Conservation (phyloP, 2,888 invertebrate species). For the Abscondita cerata region DNA sequence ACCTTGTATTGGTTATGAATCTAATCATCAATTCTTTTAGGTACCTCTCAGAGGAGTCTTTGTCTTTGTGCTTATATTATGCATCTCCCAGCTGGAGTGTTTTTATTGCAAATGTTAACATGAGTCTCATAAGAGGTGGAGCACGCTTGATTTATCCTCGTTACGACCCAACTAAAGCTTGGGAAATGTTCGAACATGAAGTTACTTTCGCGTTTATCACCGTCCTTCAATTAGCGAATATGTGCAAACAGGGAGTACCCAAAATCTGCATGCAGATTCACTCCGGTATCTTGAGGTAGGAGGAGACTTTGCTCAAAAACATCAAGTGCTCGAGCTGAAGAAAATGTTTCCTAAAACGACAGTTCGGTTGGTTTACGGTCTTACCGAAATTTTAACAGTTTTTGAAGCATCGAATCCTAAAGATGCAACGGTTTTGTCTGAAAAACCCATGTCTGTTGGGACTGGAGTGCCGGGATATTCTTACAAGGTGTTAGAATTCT, state of each 20-base stretch:
- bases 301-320: not conserved
- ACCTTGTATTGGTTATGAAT: no score
- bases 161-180: slow-evolving; percentile 29
- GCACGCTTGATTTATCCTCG: slow-evolving; percentile 20
- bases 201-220: slow-evolving; percentile 39
- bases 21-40: no score
- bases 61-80: slow-evolving; percentile 37
- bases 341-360: not conserved
- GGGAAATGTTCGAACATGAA: slow-evolving; percentile 28
- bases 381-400: not conserved
- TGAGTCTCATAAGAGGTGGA: slow-evolving; percentile 27
- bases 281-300: not conserved
- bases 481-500: not conserved
- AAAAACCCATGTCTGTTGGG: not conserved
- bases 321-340: not conserved
- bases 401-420: not conserved
- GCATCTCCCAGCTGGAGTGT: slow-evolving; percentile 52
- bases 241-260: slow-evolving; percentile 45
- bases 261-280: not conserved
- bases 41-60: no score
- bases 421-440: not conserved
- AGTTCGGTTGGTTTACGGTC: not conserved
- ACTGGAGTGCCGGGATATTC: not conserved
- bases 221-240: slow-evolving; percentile 43
- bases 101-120: slow-evolving; percentile 39